These are phyloP conservation scores for Chaetodon auriga DNA, from an alignment of 2,113 vertebrate genomes.

Conservation along the genomic window DNA sequence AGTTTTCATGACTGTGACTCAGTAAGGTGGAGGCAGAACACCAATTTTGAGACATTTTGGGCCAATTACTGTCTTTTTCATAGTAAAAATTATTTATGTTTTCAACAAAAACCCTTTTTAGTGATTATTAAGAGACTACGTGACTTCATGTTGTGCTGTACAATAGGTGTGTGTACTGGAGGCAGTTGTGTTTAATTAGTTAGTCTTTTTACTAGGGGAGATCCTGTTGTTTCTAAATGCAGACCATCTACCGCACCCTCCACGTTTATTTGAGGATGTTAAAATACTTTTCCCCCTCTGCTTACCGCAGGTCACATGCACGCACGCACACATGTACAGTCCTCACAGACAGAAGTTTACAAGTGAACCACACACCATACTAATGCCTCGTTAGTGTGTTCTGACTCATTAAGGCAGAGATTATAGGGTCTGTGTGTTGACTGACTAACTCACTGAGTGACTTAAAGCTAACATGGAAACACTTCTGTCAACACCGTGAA, in stretches of 20 bases:
- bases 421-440: constrained; percentile 50
- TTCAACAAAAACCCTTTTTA: constrained; percentile 16
- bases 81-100: constrained; percentile 5
- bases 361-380: constrained; percentile 52
- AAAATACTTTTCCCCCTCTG: constrained; percentile 45
- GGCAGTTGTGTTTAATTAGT: constrained; percentile 55
- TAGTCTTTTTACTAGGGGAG: constrained; percentile 44
- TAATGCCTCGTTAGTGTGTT: constrained; percentile 60
- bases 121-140: constrained; percentile 17
- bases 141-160: constrained; percentile 6
- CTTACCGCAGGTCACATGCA: constrained; percentile 58
- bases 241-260: constrained; percentile 42
- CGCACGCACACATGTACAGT: constrained; percentile 14
- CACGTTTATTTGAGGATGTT: constrained; percentile 58
- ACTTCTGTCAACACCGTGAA: constrained; percentile 13
- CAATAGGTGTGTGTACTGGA: not conserved
- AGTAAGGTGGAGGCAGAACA: constrained; percentile 11
- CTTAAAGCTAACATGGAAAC: not conserved
- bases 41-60: constrained; percentile 36
- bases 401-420: constrained; percentile 63
- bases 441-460: constrained; percentile 37
- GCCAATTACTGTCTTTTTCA: constrained; percentile 27
- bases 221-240: constrained; percentile 67
- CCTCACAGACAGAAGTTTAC: constrained; percentile 45
- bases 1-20: constrained; percentile 29